Evolutionary conservation across 2,113 vertebrate species (phyloP).

Genomic region (Petrocephalus microphthalmus): DNA sequence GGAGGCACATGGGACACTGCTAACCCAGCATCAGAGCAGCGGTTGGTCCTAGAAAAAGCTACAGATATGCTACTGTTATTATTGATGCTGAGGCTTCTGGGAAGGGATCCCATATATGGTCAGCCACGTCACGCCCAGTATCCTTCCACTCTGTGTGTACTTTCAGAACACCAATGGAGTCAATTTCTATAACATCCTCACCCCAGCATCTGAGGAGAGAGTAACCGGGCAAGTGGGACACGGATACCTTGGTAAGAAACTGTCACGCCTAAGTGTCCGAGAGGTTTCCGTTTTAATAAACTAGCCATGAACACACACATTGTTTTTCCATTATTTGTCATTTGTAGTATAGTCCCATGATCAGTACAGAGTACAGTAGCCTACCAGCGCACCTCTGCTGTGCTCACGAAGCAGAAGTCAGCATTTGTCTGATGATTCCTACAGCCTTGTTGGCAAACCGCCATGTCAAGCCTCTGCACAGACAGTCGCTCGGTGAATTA

Average conservation of each 20-base stretch:
- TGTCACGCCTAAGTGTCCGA: neutral
- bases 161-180: conserved; percentile 87
- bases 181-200: conserved; percentile 96
- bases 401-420: neutral
- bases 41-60: neutral
- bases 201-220: conserved; percentile 50
- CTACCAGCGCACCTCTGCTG: neutral
- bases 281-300: neutral
- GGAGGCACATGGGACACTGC: neutral
- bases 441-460: conserved; percentile 63
- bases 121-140: neutral
- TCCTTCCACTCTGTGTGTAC: neutral
- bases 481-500: conserved; percentile 63
- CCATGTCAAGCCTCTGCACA: conserved; percentile 64
- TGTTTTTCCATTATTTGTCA: neutral
- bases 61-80: neutral
- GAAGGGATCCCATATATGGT: neutral
- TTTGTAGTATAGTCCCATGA: neutral
- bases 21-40: neutral
- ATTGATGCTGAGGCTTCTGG: neutral
- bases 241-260: conserved; percentile 48
- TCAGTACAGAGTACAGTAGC: neutral
- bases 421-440: neutral
- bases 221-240: neutral
- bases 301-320: neutral